These are phyloP conservation scores for Gallinago paraguaiae DNA, from an alignment of 2,113 vertebrate genomes.

Conservation along the genomic window DNA sequence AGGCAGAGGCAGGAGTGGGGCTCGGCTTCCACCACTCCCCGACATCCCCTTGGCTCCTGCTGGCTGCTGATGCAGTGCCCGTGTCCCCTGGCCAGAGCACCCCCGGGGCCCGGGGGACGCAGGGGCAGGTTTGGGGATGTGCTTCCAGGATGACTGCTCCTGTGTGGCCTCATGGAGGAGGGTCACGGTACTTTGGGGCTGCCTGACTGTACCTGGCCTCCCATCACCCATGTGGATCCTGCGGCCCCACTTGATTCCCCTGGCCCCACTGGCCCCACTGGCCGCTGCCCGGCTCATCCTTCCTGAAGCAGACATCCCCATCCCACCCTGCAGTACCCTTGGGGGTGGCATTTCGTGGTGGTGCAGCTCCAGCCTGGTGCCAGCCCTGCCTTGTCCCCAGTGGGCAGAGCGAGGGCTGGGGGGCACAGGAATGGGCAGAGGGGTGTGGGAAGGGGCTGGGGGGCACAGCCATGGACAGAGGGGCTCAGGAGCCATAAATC, in stretches of 20 bases:
- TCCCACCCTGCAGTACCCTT: background rate
- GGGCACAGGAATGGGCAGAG: rapidly evolving
- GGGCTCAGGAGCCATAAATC: background rate
- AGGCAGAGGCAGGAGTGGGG: background rate
- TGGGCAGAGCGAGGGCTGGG: background rate
- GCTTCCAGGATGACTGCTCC: background rate
- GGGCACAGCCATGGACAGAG: rapidly evolving
- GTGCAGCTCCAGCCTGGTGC: background rate
- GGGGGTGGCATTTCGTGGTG: background rate
- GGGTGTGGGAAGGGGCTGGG: background rate
- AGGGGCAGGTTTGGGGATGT: background rate
- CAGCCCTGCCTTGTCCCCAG: background rate
- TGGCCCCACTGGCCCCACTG: background rate
- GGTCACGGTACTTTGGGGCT: background rate
- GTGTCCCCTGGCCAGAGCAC: background rate
- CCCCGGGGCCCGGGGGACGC: rapidly evolving
- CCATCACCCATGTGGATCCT: background rate
- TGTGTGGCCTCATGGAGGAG: background rate
- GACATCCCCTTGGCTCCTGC: rapidly evolving
- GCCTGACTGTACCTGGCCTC: background rate
- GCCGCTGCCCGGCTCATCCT: background rate
- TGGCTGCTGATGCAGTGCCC: background rate
- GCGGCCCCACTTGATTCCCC: background rate
- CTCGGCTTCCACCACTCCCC: background rate
- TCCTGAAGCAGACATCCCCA: background rate